Conservation (phyloP, 92 coral and sea anemone genomes). For the Epizoanthus fatuus region DNA sequence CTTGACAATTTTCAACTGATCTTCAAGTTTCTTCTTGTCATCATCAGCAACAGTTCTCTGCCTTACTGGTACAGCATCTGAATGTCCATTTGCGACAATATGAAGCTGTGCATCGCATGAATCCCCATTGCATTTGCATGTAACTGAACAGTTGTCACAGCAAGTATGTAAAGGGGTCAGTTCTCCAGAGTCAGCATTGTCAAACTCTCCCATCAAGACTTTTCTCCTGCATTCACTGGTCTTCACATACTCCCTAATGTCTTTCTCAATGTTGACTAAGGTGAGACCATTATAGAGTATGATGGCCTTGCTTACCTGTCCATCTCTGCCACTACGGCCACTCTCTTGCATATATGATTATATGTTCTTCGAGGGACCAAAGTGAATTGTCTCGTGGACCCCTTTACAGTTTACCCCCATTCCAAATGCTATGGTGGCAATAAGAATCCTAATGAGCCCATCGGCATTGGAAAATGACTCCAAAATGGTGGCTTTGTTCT, state of each 20-base stretch:
- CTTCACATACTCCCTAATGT: conserved; percentile 65
- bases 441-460: conserved; percentile 35
- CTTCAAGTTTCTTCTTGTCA: conserved; percentile 2
- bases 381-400: conserved; percentile 63
- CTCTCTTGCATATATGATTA: conserved; percentile 74
- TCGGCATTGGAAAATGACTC: conserved; percentile 45
- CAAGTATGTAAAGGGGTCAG: conserved; percentile 16
- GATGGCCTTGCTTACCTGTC: conserved; percentile 62
- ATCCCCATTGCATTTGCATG: too few relatives aligned
- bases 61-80: not conserved
- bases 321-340: conserved; percentile 81
- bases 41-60: conserved; percentile 15
- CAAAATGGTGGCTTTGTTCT: conserved; percentile 52
- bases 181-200: not conserved
- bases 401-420: conserved; percentile 77
- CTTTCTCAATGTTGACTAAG: conserved; percentile 46
- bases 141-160: conserved; percentile 51
- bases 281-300: conserved; percentile 50
- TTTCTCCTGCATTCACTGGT: conserved; percentile 55
- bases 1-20: not conserved
- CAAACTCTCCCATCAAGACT: conserved; percentile 55
- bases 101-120: conserved; percentile 1
- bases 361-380: conserved; percentile 77
- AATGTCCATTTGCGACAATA: conserved; percentile 18
- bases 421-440: conserved; percentile 80